Base-by-base conservation (phyloP, 2,888 invertebrate genomes). In the Troides helena region DNA sequence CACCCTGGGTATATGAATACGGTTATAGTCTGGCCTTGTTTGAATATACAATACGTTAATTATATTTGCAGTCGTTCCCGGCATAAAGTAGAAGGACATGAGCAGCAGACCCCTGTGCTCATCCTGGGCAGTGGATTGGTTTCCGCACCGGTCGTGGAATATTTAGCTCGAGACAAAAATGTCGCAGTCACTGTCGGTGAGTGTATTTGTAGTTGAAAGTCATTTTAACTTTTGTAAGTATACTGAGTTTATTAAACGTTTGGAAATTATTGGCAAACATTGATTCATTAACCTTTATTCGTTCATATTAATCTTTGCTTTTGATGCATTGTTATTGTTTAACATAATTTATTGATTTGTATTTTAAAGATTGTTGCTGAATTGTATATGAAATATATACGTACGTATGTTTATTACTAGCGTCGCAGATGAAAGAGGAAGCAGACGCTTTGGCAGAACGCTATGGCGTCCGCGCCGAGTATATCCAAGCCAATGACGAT, bases 91-190 rank as follows among this genome's bases (percentile, higher is more conserved):
- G 95, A 95, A 77, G 94, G 94, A 17, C 92, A 93, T 58, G 94
- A 94, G 58, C 93, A 93, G 59, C 93, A 94, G 76, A 96, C 95
- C 75, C 94, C 95, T 68, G 96, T 99, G 0, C 94, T 99, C 14
- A 96, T 99, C 3, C 93, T 99, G 17, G 99, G 99, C 0, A 98
- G 99, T 56, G 99, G 99, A 0, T 95, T 97, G 81, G 99, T 99
- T 0, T 96, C 98, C 0, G 96, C 97, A 0, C 99, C 99, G 0
- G 94, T 99, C 1, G 97, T 99, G 0, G 99, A 99, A 84, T 99
- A 99, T 90, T 93, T 99, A 43, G 94, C 97, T 69, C 94, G 97
- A 65, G 97, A 98, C 80, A 94, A 95, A 74, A 95, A 95, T 73
- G 93, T 98, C 30, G 94, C 95, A n/a, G 95, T 99, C 46, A 97